Evolutionary conservation across 2,797 vertebrate species (phyloP), one percentile per base, ranked within the genome.

Genomic region (Craterocephalus amniculus): DNA sequence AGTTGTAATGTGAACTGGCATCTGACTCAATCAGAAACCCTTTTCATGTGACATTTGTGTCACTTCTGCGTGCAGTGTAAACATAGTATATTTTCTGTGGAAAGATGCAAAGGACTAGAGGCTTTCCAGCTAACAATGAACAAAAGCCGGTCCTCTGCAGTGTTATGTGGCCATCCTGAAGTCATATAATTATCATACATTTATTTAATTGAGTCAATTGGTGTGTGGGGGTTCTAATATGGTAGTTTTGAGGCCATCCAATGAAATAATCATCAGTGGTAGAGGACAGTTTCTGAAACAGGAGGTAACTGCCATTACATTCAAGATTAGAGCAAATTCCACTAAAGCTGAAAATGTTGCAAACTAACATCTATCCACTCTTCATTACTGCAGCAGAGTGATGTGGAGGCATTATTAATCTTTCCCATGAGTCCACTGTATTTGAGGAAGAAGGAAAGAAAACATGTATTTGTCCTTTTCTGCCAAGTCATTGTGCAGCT

Each of bases 401-500:
- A 29, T 49, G 27, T 34, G 38, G 22, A 13, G 56, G 63, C 29
- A 67, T 64, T 57, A 79, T 67, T 38, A 60, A 68, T 65, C 63
- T 22, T 51, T 12, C 24, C 35, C 14, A 16, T 10, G 27, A 76
- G 62, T 58, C 56, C 68, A n/a, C n/a, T n/a, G n/a, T n/a, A 51
- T 57, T 57, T 4, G 22, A 54, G 34, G 3, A 35, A 40, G 26
- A 61, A 55, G 14, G 9, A 56, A 54, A 26, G 62, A 64, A 70
- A 72, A 63, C 29, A 36, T 66, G 62, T 60, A 75, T 72, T 70
- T 58, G 63, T 49, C 24, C 54, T 72, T 80, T 62, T 63, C 62
- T 69, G 58, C 24, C 59, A 69, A 51, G 71, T 36, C 36, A 57
- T 58, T 35, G 70, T 9, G 59, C 43, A 56, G 62, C 48, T 49